Base-by-base conservation (phyloP, 1,140 invertebrate genomes). In the Philaenus spumarius region DNA sequence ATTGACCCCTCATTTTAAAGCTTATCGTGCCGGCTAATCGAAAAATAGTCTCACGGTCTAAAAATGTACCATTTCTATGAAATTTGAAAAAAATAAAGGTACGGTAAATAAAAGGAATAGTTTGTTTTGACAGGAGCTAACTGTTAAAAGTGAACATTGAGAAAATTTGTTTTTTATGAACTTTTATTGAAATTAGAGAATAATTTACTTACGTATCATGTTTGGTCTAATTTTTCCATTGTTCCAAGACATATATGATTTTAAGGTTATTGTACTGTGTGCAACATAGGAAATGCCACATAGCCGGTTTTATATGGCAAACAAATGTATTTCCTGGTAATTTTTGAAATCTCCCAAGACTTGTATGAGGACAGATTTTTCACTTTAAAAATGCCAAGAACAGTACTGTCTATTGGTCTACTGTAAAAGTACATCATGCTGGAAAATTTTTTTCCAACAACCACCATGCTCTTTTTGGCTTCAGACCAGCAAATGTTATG, bases 331-430 rank as follows among this genome's bases (percentile, higher is more conserved):
- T 54, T 40, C 40, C 40, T 54, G 26, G 34, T 54, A 35, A 54
- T 54, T 40, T 40, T 54, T 23, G 1, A 6, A 40, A 54, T 1
- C 23, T 22, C 20, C 48, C 48, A 52, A n/a, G 20, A 24, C 20
- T 30, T 23, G 20, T n/a, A 30, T 52, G 48, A 5, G 14, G 48
- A 52, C 19, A 26, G 48, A n/a, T 52, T 52, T 30, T 52, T 52
- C n/a, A 52, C 48, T 52, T 52, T 52, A 30, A 24, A 52, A 52
- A 52, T 52, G 2, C 48, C 48, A n/a, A 52, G 26, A 23, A 26
- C 24, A 6, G 48, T 2, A 52, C 48, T 54, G 15, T 22, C 14
- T 54, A 19, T 35, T 35, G 15, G 2, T 19, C 14, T 40, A 40
- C 3, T 17, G 35, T 54, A 39, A 23, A 54, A 54, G 19, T 17